Evolutionary conservation across 2,888 invertebrate genomes (phyloP).

Genomic region (Archips xylosteana): DNA sequence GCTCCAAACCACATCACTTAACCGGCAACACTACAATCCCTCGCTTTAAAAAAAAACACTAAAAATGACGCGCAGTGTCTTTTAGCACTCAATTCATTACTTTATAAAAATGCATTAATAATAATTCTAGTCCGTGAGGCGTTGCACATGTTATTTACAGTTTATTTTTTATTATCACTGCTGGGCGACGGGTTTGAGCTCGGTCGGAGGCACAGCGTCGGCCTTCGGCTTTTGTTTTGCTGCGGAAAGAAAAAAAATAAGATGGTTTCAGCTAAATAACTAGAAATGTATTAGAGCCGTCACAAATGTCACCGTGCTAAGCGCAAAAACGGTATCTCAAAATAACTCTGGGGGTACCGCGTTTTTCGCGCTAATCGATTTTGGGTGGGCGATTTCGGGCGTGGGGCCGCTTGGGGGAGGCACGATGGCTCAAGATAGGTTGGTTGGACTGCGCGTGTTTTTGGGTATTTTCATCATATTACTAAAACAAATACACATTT

Average conservation of each 20-base stretch:
- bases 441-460: no score
- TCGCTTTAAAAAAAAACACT: slow-evolving; percentile 31
- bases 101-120: slow-evolving; percentile 31
- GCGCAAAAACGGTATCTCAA: no score
- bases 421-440: no score
- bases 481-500: no score
- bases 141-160: slow-evolving; percentile 41
- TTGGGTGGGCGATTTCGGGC: no score
- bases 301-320: no score
- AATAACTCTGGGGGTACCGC: no score
- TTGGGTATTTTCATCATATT: no score
- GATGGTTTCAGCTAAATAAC: not conserved
- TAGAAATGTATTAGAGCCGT: no score
- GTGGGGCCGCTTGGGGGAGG: no score
- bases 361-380: no score
- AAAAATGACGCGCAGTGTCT: slow-evolving; percentile 26
- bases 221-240: slow-evolving; percentile 71
- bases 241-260: slow-evolving; percentile 45
- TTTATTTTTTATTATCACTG: slow-evolving; percentile 56
- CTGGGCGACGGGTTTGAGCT: slow-evolving; percentile 59
- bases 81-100: slow-evolving; percentile 26
- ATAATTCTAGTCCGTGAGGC: slow-evolving; percentile 8
- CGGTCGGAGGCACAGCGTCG: slow-evolving; percentile 55
- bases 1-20: slow-evolving; percentile 37
- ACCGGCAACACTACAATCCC: slow-evolving; percentile 33